phyloP scores from a whole-genome alignment of 2,113 vertebrate genomes.

The Cisticola juncidis region DNA sequence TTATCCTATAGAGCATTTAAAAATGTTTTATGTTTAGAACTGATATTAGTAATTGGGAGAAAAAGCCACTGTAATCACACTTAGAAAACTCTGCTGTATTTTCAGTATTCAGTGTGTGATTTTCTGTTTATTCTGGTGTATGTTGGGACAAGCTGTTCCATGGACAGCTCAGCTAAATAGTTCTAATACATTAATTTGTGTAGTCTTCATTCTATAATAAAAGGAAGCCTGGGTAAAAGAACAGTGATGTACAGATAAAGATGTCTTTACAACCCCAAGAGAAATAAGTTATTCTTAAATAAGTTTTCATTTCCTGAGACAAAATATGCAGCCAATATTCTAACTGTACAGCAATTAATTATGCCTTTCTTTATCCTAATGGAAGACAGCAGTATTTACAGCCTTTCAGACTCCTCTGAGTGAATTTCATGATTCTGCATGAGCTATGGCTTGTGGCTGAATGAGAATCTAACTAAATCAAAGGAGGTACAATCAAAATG shows the following conservation, averaged over 20 bases:
- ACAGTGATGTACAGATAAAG: not conserved
- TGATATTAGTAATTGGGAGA: constrained; percentile 39
- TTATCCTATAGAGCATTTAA: constrained; percentile 56
- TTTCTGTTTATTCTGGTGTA: not conserved
- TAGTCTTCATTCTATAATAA: not conserved
- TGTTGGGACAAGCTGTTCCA: not conserved
- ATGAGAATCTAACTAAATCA: not conserved
- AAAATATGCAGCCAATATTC: not conserved
- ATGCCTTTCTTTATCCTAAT: not conserved
- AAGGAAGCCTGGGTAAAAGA: not conserved
- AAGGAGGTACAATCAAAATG: not conserved
- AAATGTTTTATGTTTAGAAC: constrained; percentile 30
- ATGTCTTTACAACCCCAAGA: constrained; percentile 17
- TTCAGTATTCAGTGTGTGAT: not conserved
- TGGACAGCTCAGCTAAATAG: not conserved
- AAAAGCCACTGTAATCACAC: not conserved
- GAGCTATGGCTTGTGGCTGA: not conserved
- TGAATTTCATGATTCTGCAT: not conserved
- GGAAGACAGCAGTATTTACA: not conserved
- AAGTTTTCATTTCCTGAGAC: constrained; percentile 28
- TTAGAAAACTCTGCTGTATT: not conserved
- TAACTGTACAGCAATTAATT: not conserved
- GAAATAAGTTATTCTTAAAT: constrained; percentile 20
- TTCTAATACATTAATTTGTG: not conserved
- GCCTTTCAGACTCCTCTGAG: not conserved